Conservation (phyloP, 2,888 invertebrate genomes). For the Nebria brevicollis region DNA sequence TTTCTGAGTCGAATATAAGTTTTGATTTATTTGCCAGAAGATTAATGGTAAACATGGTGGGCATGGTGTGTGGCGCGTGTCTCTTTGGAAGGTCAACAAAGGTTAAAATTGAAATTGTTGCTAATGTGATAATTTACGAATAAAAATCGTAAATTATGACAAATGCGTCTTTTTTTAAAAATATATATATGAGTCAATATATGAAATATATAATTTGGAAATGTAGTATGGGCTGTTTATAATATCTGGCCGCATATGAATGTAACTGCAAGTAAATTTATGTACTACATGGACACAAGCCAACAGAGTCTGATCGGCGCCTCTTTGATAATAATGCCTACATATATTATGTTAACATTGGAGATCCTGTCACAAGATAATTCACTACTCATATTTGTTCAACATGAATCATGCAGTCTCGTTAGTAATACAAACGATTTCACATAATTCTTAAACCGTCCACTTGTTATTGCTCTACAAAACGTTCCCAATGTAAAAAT, state of each 20-base stretch:
- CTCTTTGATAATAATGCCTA: constrained; percentile 44
- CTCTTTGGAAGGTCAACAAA: no score
- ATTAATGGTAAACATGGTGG: no score
- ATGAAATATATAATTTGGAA: background rate
- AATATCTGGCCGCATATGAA: constrained; percentile 12
- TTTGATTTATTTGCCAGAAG: no score
- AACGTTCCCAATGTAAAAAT: background rate
- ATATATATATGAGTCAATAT: background rate
- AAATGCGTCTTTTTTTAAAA: background rate
- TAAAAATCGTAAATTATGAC: no score
- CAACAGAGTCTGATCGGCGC: constrained; percentile 38
- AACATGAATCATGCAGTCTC: constrained; percentile 34
- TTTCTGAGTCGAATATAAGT: no score
- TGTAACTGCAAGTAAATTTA: constrained; percentile 29
- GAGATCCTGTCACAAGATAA: constrained; percentile 38
- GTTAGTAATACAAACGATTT: constrained; percentile 33
- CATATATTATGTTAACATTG: constrained; percentile 43
- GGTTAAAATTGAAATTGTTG: no score
- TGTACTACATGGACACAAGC: constrained; percentile 37
- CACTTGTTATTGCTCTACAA: background rate
- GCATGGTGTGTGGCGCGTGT: no score
- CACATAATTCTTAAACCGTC: constrained; percentile 4
- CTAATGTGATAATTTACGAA: no score
- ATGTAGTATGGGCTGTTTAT: background rate
- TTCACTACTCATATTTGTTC: constrained; percentile 43